Evolutionary conservation across 1,140 invertebrate species (phyloP).

Genomic region (Habropoda laboriosa): DNA sequence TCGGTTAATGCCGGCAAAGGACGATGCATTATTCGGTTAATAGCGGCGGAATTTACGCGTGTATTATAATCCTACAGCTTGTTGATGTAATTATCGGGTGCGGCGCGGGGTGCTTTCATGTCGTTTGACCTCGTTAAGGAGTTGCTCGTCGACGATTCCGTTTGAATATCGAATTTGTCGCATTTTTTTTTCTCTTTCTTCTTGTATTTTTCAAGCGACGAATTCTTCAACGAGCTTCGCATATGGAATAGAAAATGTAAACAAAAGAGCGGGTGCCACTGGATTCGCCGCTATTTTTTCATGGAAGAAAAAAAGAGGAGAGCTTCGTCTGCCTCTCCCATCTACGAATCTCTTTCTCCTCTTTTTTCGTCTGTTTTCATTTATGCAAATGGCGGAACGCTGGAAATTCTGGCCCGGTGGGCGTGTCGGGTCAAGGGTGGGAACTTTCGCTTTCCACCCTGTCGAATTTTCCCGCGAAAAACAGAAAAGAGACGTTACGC

Average conservation of each 20-base stretch:
- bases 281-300: not conserved
- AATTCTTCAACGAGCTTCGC: no score
- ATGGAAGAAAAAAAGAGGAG: not conserved
- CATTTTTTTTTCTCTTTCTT: no score
- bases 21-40: slow-evolving; percentile 45
- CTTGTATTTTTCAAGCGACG: no score
- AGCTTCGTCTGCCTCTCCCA: no score
- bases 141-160: no score
- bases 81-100: slow-evolving; percentile 41
- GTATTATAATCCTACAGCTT: slow-evolving; percentile 48
- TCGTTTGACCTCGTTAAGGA: slow-evolving; percentile 42
- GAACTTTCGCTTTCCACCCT: slow-evolving; percentile 6
- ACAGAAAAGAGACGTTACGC: not conserved
- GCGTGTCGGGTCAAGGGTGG: slow-evolving; percentile 7
- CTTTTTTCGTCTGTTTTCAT: not conserved
- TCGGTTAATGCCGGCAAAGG: slow-evolving; percentile 35
- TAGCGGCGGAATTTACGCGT: slow-evolving; percentile 34
- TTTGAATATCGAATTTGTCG: no score
- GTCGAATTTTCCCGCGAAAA: not conserved
- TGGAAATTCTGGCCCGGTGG: not conserved
- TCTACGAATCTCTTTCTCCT: not conserved
- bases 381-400: not conserved
- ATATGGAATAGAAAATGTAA: no score
- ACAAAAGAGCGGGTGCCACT: not conserved
- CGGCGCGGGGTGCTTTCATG: not conserved